phyloP scores from a whole-genome alignment of 2,888 invertebrate species.

The Agrochola lychnidis region DNA sequence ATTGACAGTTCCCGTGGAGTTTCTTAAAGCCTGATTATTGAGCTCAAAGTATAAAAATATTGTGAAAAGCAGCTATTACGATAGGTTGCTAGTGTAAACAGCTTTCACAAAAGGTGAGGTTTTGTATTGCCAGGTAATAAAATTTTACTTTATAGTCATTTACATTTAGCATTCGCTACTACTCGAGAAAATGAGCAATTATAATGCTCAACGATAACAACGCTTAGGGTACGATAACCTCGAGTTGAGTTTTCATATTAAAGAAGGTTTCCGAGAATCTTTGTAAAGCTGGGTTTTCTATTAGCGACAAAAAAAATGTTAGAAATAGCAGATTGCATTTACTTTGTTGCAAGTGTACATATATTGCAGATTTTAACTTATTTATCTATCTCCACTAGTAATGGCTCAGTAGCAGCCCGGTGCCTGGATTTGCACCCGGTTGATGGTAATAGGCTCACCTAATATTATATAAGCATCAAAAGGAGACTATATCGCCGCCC shows the following conservation, averaged over 20 bases:
- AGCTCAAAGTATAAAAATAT: not conserved
- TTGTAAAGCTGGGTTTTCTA: not conserved
- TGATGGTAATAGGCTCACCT: not conserved
- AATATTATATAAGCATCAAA: not conserved
- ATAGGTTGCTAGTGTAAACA: not conserved
- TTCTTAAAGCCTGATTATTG: not conserved
- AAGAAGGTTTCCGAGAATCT: not conserved
- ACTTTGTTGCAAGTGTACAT: not conserved
- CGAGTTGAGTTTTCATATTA: not conserved
- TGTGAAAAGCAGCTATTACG: not conserved
- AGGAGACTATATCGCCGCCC: too few relatives aligned
- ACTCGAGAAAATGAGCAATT: not conserved
- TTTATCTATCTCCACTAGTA: not conserved
- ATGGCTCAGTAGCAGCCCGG: too few relatives aligned
- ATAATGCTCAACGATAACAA: not conserved
- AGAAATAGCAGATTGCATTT: not conserved
- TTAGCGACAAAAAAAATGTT: not conserved
- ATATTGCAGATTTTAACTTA: not conserved
- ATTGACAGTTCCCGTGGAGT: not conserved
- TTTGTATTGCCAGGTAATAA: slow-evolving; percentile 14
- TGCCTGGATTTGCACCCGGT: not conserved
- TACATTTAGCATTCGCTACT: not conserved
- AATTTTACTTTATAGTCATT: slow-evolving; percentile 18
- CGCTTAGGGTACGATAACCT: not conserved
- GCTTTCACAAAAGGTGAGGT: slow-evolving; percentile 10